These are phyloP conservation scores for Zeus faber DNA, from an alignment of 2,113 vertebrate genomes.

Conservation along the genomic window DNA sequence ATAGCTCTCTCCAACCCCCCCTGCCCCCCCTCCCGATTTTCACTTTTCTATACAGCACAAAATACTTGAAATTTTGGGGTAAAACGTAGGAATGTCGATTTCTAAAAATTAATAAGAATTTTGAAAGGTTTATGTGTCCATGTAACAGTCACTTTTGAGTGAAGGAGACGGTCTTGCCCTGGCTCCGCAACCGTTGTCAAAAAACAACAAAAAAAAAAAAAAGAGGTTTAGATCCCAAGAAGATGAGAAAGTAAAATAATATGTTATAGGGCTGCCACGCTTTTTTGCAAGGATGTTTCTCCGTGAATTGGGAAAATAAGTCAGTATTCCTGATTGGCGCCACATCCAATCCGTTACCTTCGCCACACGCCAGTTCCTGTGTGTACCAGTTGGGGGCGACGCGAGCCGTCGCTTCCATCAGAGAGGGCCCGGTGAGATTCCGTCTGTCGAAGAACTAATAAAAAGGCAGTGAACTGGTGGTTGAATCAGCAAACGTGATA, in stretches of 20 bases:
- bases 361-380: conserved; percentile 49
- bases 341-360: conserved; percentile 58
- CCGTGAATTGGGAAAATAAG: conserved; percentile 62
- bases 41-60: conserved; percentile 72
- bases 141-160: conserved; percentile 71
- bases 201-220: no score
- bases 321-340: conserved; percentile 68
- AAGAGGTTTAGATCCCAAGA: conserved; percentile 67
- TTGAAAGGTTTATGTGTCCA: conserved; percentile 72
- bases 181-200: conserved; percentile 39
- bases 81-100: conserved; percentile 74
- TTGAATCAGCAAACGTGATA: conserved; percentile 74
- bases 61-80: conserved; percentile 69
- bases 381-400: conserved; percentile 60
- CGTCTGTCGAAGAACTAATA: conserved; percentile 65
- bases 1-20: conserved; percentile 54
- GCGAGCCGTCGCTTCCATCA: conserved; percentile 46
- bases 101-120: conserved; percentile 61
- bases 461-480: conserved; percentile 74
- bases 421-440: conserved; percentile 63
- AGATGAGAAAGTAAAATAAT: conserved; percentile 53
- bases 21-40: conserved; percentile 57
- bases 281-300: conserved; percentile 65
- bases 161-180: conserved; percentile 56
- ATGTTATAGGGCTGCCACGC: conserved; percentile 71